These are phyloP conservation scores for Hyposmocoma kahamanoa DNA, from an alignment of 1,140 invertebrate genomes.

Conservation along the genomic window DNA sequence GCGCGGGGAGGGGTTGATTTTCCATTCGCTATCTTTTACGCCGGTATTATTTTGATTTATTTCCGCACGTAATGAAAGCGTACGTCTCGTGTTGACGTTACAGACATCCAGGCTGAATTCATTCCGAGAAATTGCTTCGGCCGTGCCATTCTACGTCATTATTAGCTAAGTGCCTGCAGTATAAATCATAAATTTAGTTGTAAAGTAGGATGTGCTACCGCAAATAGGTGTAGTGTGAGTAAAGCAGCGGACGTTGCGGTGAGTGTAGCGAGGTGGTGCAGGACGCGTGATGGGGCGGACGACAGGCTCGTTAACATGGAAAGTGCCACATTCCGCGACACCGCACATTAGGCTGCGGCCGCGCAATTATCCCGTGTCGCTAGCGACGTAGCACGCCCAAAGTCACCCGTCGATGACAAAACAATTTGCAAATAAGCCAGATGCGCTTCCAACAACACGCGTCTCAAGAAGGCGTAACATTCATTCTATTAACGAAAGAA, in stretches of 20 bases:
- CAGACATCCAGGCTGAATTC: slow-evolving; percentile 38
- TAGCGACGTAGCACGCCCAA: too few relatives aligned
- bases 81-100: slow-evolving; percentile 51
- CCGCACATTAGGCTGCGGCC: slow-evolving; percentile 38
- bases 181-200: slow-evolving; percentile 33
- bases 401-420: too few relatives aligned
- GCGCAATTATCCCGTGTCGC: slow-evolving; percentile 26
- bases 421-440: too few relatives aligned
- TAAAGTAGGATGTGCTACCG: slow-evolving; percentile 34
- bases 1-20: slow-evolving; percentile 51
- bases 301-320: slow-evolving; percentile 39
- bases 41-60: slow-evolving; percentile 70
- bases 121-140: slow-evolving; percentile 26
- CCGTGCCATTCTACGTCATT: slow-evolving; percentile 14
- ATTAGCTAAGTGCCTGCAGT: slow-evolving; percentile 25
- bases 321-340: slow-evolving; percentile 38
- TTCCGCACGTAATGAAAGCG: slow-evolving; percentile 57
- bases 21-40: slow-evolving; percentile 66
- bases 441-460: too few relatives aligned
- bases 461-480: too few relatives aligned
- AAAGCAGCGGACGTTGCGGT: slow-evolving; percentile 34
- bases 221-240: slow-evolving; percentile 45
- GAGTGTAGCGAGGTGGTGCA: neutral
- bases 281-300: slow-evolving; percentile 22
- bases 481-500: too few relatives aligned